Percentiles rank a stretch among this genome's conserved stretches.
These are phyloP conservation scores for Plodia interpunctella DNA, from an alignment of 1,140 invertebrate genomes.

Conservation along the genomic window DNA sequence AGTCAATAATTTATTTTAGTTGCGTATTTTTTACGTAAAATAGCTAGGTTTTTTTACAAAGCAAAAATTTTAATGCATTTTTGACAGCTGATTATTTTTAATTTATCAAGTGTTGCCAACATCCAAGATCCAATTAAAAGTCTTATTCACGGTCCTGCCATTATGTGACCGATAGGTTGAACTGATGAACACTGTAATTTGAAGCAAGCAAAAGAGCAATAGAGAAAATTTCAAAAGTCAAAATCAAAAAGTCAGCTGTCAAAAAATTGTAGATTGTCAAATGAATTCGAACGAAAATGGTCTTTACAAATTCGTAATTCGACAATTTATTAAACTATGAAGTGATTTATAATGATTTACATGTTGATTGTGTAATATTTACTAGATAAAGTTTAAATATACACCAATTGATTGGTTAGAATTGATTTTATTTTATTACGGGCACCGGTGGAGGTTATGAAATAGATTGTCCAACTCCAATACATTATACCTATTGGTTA, in stretches of 20 bases:
- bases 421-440: constrained; percentile 34
- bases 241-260: constrained; percentile 13
- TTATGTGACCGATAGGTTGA: no score
- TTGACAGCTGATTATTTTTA: constrained; percentile 3
- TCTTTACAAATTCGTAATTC: constrained; percentile 43
- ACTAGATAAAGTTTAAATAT: constrained; percentile 39
- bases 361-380: constrained; percentile 68
- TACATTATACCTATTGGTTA: constrained; percentile 40
- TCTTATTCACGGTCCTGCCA: no score
- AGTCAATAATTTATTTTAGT: background rate
- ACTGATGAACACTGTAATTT: no score
- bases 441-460: constrained; percentile 65
- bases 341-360: constrained; percentile 62
- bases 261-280: constrained; percentile 17
- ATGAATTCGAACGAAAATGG: constrained; percentile 46
- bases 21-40: constrained; percentile 17
- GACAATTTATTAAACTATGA: constrained; percentile 68
- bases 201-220: no score
- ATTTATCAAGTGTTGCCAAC: background rate
- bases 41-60: background rate
- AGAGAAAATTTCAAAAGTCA: background rate
- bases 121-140: no score
- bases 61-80: constrained; percentile 14
- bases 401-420: constrained; percentile 32
- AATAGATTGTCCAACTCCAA: constrained; percentile 32